phyloP scores from a whole-genome alignment of 2,888 invertebrate species.

The Habrosyne pyritoides region DNA sequence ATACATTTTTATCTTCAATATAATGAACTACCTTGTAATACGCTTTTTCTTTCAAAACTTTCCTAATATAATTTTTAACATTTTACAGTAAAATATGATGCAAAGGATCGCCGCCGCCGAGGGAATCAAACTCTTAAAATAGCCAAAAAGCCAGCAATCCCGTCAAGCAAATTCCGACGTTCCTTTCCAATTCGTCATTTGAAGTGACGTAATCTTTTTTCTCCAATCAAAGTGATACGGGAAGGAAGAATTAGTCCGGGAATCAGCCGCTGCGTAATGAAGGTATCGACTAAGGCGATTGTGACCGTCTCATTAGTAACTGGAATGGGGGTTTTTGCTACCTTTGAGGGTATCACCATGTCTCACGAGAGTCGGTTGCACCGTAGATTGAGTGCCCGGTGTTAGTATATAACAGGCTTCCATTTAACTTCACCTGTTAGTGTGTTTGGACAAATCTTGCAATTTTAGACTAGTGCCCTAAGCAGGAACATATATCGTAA shows the following conservation, averaged over 20 bases:
- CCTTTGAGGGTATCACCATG: conserved; percentile 10
- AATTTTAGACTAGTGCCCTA: too few species aligned
- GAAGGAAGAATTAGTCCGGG: conserved; percentile 8
- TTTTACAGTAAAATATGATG: conserved; percentile 7
- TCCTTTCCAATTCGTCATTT: conserved; percentile 10
- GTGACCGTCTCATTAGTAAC: conserved; percentile 18
- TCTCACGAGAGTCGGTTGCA: not conserved
- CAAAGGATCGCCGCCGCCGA: not conserved
- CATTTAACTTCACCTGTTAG: too few species aligned
- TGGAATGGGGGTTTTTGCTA: conserved; percentile 12
- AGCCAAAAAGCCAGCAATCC: conserved; percentile 8
- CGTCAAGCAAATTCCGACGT: conserved; percentile 6
- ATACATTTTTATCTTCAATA: too few species aligned
- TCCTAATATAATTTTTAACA: too few species aligned
- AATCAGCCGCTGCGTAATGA: conserved; percentile 13
- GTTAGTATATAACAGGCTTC: too few species aligned
- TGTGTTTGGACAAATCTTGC: too few species aligned
- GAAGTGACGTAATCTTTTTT: conserved; percentile 23
- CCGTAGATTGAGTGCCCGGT: too few species aligned
- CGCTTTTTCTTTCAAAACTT: too few species aligned
- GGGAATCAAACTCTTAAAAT: conserved; percentile 9
- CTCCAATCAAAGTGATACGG: conserved; percentile 21
- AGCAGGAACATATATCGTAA: too few species aligned
- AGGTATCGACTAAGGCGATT: conserved; percentile 16
- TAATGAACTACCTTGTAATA: too few species aligned